A percentile compares a stretch with the other conserved stretches of the same genome.
Evolutionary conservation across 2,113 vertebrate genomes (phyloP).

Genomic region (Apteryx mantelli): DNA sequence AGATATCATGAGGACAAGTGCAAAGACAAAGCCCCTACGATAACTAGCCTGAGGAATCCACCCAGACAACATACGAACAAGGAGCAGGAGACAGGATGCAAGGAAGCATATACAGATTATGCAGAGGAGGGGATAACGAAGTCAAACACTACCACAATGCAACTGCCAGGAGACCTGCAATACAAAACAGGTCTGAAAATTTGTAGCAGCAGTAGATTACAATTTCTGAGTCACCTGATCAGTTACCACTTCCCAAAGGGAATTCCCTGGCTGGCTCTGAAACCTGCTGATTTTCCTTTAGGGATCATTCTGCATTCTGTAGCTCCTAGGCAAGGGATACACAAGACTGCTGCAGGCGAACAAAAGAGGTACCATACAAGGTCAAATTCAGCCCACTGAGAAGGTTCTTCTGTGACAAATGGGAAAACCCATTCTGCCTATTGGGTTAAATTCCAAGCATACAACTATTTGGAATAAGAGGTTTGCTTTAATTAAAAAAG

Average conservation of each 20-base stretch:
- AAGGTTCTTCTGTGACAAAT: background rate
- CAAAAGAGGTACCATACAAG: background rate
- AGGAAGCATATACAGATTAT: background rate
- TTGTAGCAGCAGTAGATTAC: background rate
- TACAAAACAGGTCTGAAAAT: background rate
- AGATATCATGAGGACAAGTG: background rate
- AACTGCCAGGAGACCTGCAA: conserved; percentile 4
- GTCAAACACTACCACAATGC: background rate
- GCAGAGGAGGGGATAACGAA: background rate
- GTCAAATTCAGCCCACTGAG: background rate
- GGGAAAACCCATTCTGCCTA: background rate
- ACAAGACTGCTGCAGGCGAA: background rate
- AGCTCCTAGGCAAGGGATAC: background rate
- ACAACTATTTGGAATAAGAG: conserved; percentile 8
- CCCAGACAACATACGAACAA: background rate
- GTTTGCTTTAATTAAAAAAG: conserved; percentile 32
- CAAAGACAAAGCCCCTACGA: background rate
- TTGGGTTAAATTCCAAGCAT: background rate
- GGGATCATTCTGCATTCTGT: background rate
- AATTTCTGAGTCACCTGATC: background rate
- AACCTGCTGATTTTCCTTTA: background rate
- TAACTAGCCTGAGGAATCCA: background rate
- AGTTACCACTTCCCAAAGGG: background rate
- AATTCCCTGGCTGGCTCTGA: background rate
- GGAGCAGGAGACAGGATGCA: background rate